phyloP scores from a whole-genome alignment of 2,797 vertebrate genomes.

The Neosalanx taihuensis region DNA sequence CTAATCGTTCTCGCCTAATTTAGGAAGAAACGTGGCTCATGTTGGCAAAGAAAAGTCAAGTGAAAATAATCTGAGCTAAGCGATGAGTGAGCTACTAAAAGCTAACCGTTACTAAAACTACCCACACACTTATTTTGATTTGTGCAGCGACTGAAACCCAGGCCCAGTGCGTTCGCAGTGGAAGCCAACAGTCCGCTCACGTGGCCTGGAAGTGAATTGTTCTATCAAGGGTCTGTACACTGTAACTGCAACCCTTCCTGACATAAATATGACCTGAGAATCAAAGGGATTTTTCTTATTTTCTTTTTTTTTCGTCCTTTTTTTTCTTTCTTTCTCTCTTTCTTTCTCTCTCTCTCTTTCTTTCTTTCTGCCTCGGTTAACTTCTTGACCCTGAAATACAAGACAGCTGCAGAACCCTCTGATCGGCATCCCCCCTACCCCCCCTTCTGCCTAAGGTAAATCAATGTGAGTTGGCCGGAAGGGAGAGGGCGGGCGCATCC shows the following conservation, averaged over 20 bases:
- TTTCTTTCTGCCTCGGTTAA: constrained; percentile 41
- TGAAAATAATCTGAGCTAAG: no score
- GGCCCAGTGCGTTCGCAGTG: constrained; percentile 18
- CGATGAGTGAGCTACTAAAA: background rate
- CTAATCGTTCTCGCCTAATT: no score
- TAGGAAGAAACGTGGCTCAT: no score
- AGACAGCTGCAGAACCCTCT: constrained; percentile 68
- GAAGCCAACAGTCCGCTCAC: constrained; percentile 7
- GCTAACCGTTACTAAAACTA: background rate
- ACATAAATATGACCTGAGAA: constrained; percentile 66
- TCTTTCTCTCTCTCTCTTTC: no score
- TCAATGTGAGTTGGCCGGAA: constrained; percentile 48
- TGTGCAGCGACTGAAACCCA: constrained; percentile 29
- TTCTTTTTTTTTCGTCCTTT: background rate
- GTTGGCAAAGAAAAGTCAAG: no score
- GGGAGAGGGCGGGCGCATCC: constrained; percentile 21
- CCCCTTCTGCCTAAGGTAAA: constrained; percentile 56
- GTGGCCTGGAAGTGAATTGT: constrained; percentile 16
- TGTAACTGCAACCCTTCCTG: constrained; percentile 44
- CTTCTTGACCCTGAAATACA: constrained; percentile 73
- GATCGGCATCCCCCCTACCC: constrained; percentile 52
- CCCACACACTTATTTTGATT: background rate
- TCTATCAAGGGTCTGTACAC: constrained; percentile 20
- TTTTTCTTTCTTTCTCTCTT: constrained; percentile 33
- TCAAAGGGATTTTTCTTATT: constrained; percentile 63